phyloP scores from a whole-genome alignment of 2,797 vertebrate species.

The Alfaro cultratus region DNA sequence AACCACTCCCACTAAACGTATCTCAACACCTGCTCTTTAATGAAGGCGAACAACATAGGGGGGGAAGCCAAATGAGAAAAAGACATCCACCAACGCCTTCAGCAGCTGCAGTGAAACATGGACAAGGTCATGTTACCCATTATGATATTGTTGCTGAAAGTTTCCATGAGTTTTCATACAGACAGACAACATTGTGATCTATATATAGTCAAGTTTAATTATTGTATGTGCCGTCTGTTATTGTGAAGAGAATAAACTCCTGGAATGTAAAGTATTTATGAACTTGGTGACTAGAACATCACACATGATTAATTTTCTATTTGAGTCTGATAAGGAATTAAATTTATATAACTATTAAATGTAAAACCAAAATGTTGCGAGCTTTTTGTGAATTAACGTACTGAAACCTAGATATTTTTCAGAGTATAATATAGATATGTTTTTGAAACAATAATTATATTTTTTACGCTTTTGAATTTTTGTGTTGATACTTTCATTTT shows the following conservation, averaged over 20 bases:
- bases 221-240: constrained; percentile 18
- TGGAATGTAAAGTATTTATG: neutral
- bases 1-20: constrained; percentile 71
- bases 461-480: neutral
- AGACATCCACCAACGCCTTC: constrained; percentile 58
- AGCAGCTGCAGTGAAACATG: constrained; percentile 65
- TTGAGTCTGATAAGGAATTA: neutral
- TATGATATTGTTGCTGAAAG: constrained; percentile 52
- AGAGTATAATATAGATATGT: neutral
- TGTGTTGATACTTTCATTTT: neutral
- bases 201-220: constrained; percentile 31
- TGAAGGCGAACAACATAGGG: constrained; percentile 67
- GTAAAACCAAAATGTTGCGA: neutral
- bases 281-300: neutral
- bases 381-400: neutral
- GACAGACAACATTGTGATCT: constrained; percentile 35
- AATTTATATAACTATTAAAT: constrained; percentile 1
- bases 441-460: neutral
- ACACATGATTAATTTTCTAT: neutral
- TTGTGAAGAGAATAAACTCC: constrained; percentile 37
- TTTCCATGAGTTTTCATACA: constrained; percentile 57
- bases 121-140: constrained; percentile 44
- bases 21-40: constrained; percentile 80
- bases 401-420: neutral
- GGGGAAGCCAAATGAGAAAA: constrained; percentile 65